A percentile compares a stretch with the other conserved stretches of the same genome.
Evolutionary conservation across 2,888 invertebrate species (phyloP).

Genomic region (Tyria jacobaeae): DNA sequence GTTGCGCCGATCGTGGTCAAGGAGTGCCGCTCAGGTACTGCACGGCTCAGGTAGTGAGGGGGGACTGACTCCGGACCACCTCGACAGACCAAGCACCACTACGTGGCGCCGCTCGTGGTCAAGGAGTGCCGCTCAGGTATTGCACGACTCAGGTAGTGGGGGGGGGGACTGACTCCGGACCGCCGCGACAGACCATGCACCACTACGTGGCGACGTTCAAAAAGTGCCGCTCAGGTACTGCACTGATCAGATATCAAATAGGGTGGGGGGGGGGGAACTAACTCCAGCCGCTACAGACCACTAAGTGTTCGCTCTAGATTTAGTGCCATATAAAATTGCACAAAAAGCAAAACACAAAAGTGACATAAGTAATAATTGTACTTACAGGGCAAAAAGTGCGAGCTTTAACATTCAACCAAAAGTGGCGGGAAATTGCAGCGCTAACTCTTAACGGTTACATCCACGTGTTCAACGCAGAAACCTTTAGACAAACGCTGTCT

Average conservation of each 20-base stretch:
- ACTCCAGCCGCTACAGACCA: slow-evolving; percentile 46
- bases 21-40: slow-evolving; percentile 65
- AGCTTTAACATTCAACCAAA: slow-evolving; percentile 94
- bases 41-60: neutral
- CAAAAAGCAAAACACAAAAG: too few relatives aligned
- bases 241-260: neutral
- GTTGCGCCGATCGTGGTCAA: slow-evolving; percentile 90
- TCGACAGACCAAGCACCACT: slow-evolving; percentile 60
- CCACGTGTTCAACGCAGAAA: slow-evolving; percentile 96
- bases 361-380: neutral
- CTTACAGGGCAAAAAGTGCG: slow-evolving; percentile 89
- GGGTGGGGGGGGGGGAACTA: neutral
- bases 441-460: slow-evolving; percentile 97
- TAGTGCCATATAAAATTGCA: too few relatives aligned
- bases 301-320: neutral
- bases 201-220: slow-evolving; percentile 89
- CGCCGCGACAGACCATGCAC: slow-evolving; percentile 40
- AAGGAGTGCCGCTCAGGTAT: slow-evolving; percentile 78
- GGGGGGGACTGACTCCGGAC: slow-evolving; percentile 81
- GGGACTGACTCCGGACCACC: slow-evolving; percentile 93
- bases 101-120: slow-evolving; percentile 89
- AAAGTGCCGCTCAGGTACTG: slow-evolving; percentile 87
- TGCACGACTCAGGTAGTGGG: neutral
- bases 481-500: slow-evolving; percentile 95
- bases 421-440: slow-evolving; percentile 95